phyloP scores from a whole-genome alignment of 1,140 invertebrate species.

The Polypedilum pembai region DNA sequence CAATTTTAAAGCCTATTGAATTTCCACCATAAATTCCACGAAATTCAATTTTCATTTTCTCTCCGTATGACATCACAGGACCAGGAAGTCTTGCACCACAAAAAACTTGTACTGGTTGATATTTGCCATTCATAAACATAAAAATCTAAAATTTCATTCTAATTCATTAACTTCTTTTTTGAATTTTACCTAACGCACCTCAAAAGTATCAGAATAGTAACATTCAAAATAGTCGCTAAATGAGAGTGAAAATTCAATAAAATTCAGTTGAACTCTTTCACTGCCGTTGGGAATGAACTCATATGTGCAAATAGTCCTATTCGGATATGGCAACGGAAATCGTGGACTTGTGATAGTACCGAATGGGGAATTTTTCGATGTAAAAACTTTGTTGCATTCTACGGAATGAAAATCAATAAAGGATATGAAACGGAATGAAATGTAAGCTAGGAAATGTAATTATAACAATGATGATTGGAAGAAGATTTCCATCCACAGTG shows the following conservation, averaged over 20 bases:
- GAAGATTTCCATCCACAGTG: not conserved
- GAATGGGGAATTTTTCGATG: not conserved
- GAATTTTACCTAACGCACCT: not conserved
- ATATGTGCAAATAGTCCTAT: not conserved
- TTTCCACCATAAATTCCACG: constrained; percentile 60
- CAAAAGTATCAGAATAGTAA: constrained; percentile 1
- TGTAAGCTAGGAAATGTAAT: not conserved
- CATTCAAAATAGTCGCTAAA: not conserved
- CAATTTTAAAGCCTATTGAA: constrained; percentile 74
- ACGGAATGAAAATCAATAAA: no score
- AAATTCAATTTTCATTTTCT: constrained; percentile 73
- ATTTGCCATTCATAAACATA: constrained; percentile 35
- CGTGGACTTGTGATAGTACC: not conserved
- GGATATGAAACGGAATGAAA: not conserved
- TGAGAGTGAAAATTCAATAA: not conserved
- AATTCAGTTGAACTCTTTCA: constrained; percentile 15
- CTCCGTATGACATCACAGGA: constrained; percentile 84
- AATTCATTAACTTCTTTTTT: constrained; percentile 32
- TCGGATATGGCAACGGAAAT: not conserved
- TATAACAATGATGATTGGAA: not conserved
- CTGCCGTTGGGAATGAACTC: not conserved
- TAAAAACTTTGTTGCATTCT: not conserved
- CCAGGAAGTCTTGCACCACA: constrained; percentile 69
- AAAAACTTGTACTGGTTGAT: constrained; percentile 60
- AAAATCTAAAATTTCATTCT: constrained; percentile 34